phyloP scores from a whole-genome alignment of 2,797 vertebrate species.

The Cyprinodon diabolis region DNA sequence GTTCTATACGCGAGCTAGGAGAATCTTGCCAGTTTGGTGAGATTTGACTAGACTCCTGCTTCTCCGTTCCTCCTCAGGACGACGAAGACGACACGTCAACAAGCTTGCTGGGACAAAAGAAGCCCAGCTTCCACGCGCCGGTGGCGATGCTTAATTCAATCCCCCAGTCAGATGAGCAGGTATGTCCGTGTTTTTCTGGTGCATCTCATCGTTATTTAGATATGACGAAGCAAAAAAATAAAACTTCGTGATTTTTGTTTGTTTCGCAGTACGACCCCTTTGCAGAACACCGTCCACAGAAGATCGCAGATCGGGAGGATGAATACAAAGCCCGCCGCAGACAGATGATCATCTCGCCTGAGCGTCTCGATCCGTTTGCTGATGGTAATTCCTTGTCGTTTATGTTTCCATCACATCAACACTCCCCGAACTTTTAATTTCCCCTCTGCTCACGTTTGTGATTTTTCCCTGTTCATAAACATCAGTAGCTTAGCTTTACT shows the following conservation, averaged over 20 bases:
- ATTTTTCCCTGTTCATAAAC: slow-evolving; percentile 33
- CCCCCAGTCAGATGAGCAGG: slow-evolving; percentile 97
- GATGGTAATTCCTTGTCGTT: slow-evolving; percentile 90
- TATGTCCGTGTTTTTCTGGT: slow-evolving; percentile 50
- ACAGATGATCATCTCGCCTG: slow-evolving; percentile 99
- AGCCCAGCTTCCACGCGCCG: slow-evolving; percentile 96
- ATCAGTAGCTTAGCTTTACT: slow-evolving; percentile 60
- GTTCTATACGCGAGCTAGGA: slow-evolving; percentile 54
- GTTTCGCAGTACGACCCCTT: slow-evolving; percentile 93
- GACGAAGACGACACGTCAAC: slow-evolving; percentile 95
- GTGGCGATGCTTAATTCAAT: slow-evolving; percentile 98
- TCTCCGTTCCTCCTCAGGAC: slow-evolving; percentile 80
- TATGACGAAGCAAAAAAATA: neutral
- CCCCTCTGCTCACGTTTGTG: slow-evolving; percentile 50
- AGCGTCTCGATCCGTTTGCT: slow-evolving; percentile 98
- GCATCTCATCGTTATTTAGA: neutral
- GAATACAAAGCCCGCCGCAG: slow-evolving; percentile 96
- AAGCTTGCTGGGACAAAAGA: slow-evolving; percentile 95
- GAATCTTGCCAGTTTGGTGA: slow-evolving; percentile 37
- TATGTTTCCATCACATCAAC: slow-evolving; percentile 45
- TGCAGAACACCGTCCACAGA: slow-evolving; percentile 94
- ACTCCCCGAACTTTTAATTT: slow-evolving; percentile 35
- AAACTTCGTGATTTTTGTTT: neutral
- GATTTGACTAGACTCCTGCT: slow-evolving; percentile 58
- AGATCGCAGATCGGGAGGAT: slow-evolving; percentile 97